Conservation (phyloP, 2,797 vertebrate genomes). For the Gallirallus australis region DNA sequence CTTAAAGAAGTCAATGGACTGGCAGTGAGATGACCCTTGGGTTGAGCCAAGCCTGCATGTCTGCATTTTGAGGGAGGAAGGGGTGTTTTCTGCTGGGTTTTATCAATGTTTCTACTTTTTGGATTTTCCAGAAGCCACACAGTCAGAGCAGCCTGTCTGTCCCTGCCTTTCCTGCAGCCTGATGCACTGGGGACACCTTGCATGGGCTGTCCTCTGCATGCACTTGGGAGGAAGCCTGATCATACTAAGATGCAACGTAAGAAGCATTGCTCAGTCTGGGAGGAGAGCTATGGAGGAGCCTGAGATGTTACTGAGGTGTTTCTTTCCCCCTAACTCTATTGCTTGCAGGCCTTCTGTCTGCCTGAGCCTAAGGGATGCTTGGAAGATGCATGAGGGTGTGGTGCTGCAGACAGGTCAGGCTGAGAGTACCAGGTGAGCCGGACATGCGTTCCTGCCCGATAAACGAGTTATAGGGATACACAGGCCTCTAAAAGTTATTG, state of each 20-base stretch:
- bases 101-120: not conserved
- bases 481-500: not conserved
- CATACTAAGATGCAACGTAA: accelerated
- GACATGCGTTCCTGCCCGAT: not conserved
- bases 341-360: not conserved
- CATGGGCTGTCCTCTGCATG: accelerated
- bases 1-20: not conserved
- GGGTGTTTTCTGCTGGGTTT: not conserved
- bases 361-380: not conserved
- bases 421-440: not conserved
- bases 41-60: not conserved
- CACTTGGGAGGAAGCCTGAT: not conserved
- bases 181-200: not conserved
- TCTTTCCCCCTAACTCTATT: not conserved
- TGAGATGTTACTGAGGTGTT: not conserved
- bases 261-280: not conserved
- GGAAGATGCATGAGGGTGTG: not conserved
- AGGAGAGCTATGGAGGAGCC: not conserved
- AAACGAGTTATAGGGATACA: not conserved
- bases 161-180: not conserved
- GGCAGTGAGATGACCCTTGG: not conserved
- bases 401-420: not conserved
- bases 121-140: not conserved
- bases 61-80: not conserved
- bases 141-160: not conserved